Evolutionary conservation across 2,113 vertebrate genomes (phyloP).

Genomic region (Dryoscopus gambensis): DNA sequence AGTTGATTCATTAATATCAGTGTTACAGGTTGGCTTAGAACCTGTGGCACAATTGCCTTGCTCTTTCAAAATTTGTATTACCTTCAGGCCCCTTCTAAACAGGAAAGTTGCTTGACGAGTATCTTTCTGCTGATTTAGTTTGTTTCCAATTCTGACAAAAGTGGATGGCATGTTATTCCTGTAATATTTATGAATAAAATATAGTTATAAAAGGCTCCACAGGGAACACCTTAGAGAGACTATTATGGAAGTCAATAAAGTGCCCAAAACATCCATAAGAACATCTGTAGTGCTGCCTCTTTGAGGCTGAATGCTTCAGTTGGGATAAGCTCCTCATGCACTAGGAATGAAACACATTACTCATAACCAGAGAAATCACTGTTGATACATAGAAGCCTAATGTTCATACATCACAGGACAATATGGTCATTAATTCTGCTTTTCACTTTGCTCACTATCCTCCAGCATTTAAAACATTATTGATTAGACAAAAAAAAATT

Average conservation of each 20-base stretch:
- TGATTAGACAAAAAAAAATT: neutral
- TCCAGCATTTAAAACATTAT: neutral
- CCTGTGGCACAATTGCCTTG: neutral
- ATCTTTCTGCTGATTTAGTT: conserved; percentile 83
- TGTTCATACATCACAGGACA: neutral
- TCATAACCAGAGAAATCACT: neutral
- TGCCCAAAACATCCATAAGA: neutral
- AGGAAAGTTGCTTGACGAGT: conserved; percentile 93
- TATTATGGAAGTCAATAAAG: neutral
- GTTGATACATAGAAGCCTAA: neutral
- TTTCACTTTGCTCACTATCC: neutral
- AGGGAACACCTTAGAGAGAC: neutral
- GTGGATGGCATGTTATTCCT: conserved; percentile 70
- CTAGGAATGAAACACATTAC: neutral
- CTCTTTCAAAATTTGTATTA: conserved; percentile 25
- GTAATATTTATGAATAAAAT: conserved; percentile 26
- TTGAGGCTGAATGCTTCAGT: neutral
- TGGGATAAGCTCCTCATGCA: neutral
- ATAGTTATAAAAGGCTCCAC: neutral
- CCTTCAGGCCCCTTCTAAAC: conserved; percentile 91
- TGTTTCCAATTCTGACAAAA: conserved; percentile 75
- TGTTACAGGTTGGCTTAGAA: neutral
- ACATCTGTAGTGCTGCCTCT: neutral
- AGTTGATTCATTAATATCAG: neutral
- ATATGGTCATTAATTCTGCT: neutral